Evolutionary conservation across 1,140 invertebrate genomes (phyloP), one percentile per base, ranked within the genome.

Genomic region (Bicyclus anynana): DNA sequence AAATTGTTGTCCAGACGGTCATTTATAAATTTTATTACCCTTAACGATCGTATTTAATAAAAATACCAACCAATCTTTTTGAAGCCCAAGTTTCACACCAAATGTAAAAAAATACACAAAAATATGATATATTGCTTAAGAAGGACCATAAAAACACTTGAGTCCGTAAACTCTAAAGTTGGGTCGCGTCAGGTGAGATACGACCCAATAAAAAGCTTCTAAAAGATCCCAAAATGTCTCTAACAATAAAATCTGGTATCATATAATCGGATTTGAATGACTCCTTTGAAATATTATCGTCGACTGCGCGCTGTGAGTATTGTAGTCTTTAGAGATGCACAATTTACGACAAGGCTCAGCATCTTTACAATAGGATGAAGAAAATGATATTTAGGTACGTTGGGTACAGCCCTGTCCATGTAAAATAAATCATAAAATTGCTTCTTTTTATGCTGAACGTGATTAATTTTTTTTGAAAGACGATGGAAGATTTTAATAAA

Each of bases 351-450:
- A 35, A 33, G 46, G 16, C 59, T 29, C 33, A 13, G 37, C 74
- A 55, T 55, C 44, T 61, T 52, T 49, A 59, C 48, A 65, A 69
- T 72, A 74, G 75, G 4, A 33, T 33, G 10, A 12, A 33, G 2
- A 33, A 33, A 33, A 27, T 27, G 4, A 0, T 9, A 7, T 27
- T 9, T 27, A 7, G 26, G 23, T 4, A 12, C 10, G 29, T 33
- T 12, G 9, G 29, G 29, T 33, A 12, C 29, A 33, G 63, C 46
- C 50, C 51, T 54, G 54, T 42, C 50, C 48, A 50, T 65, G 59
- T 50, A 33, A 53, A 51, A 77, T 77, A 77, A 74, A 76, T 80
- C 71, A 77, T 60, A 20, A 20, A 26, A 52, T 63, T 12, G 29
- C 9, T 12, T n/a, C n/a, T n/a, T n/a, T n/a, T n/a, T n/a, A n/a